Percentiles rank a stretch among this genome's conserved stretches.
Conservation (phyloP, 2,113 vertebrate genomes). For the zebrafish (Danio rerio) region DNA sequence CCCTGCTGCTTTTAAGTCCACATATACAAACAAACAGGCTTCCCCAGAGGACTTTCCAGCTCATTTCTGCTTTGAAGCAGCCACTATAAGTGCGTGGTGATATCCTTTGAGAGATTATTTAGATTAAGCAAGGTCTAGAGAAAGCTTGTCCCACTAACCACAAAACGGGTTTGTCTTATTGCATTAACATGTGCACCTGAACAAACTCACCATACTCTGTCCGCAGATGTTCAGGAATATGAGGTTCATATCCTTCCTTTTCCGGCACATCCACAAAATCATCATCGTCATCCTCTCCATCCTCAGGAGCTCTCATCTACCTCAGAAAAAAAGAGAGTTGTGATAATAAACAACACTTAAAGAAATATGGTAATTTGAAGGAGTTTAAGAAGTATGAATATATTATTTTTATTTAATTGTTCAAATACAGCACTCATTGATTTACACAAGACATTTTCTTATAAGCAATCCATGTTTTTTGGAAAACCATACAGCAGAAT, state of each 20-base stretch:
- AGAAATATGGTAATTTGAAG: neutral
- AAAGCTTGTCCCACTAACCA: conserved; percentile 74
- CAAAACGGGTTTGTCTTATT: conserved; percentile 76
- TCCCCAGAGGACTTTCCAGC: conserved; percentile 22
- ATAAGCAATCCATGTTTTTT: no score
- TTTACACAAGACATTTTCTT: no score
- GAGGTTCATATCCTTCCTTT: conserved; percentile 92
- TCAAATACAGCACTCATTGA: no score
- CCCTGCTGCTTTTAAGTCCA: conserved; percentile 7
- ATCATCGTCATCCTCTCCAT: conserved; percentile 69
- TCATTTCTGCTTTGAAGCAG: neutral
- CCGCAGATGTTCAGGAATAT: conserved; percentile 87
- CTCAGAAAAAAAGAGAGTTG: neutral
- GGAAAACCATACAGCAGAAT: no score
- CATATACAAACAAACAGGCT: conserved; percentile 26
- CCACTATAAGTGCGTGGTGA: conserved; percentile 60
- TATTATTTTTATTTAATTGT: no score
- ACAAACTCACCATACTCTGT: conserved; percentile 87
- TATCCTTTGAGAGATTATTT: conserved; percentile 67
- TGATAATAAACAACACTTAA: neutral
- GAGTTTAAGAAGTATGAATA: neutral
- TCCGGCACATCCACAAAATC: conserved; percentile 96
- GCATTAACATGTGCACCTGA: conserved; percentile 66
- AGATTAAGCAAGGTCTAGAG: conserved; percentile 68
- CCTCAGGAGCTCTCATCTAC: conserved; percentile 72